Base-by-base conservation (phyloP, 2,888 invertebrate species). In the Leptopterna dolabrata region DNA sequence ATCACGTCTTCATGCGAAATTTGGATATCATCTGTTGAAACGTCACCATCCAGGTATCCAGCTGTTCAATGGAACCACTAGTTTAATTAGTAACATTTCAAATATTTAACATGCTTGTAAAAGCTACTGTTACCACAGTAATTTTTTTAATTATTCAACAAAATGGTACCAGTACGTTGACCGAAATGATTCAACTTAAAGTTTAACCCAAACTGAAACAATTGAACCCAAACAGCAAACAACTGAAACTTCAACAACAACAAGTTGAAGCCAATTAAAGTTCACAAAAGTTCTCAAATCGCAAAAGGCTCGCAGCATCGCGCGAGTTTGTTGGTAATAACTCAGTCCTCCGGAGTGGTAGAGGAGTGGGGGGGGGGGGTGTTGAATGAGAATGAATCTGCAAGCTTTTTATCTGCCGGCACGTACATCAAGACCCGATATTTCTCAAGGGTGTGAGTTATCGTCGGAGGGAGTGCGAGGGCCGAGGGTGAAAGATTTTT, bases 341-440 rank as follows among this genome's bases (percentile, higher is more conserved):
- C 78, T 78, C 19, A 43, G 45, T n/a, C 45, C 78, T 4, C 36
- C 7, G 14, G 24, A 30, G 76, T 41, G 76, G 76, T 16, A 1
- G 19, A 24, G 71, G 71, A 13, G 11, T 16, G 19, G 41, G 43
- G 14, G 45, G 78, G 78, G 45, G 45, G 30, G 30, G 80, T 27
- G 51, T 29, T 30, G 81, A 81, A 81, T 81, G 81, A 81, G 43
- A 81, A 81, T 81, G 81, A 81, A 81, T 81, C 81, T 81, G 81
- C 81, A 45, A 29, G 55, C 51, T 81, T 81, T 81, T 81, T 81
- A 81, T 81, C 55, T 51, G 55, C 51, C 19, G 55, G 81, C 30
- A 51, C 51, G 81, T 55, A 81, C 81, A 55, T 47, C 78, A 78
- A 81, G 55, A 81, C 81, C 55, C 81, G 81, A 81, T 81, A 81